phyloP scores from a whole-genome alignment of 2,113 vertebrate species.

The Macrotus californicus region DNA sequence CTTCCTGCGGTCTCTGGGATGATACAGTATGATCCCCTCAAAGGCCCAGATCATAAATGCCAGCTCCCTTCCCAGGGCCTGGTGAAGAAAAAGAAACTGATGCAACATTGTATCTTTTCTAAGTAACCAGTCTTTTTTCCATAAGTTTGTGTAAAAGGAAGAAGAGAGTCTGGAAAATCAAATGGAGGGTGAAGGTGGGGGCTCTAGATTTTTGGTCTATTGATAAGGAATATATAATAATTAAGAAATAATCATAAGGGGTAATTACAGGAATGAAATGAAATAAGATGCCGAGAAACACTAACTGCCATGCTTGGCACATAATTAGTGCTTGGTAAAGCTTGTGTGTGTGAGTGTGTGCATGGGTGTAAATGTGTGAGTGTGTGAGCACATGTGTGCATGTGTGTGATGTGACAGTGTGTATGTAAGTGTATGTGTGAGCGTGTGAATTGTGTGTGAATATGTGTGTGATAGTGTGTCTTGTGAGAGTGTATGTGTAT shows the following conservation, averaged over 20 bases:
- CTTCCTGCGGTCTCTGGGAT: not conserved
- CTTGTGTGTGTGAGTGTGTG: fast-evolving
- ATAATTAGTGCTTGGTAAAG: not conserved
- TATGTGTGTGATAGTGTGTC: too few relatives aligned
- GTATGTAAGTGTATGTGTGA: too few relatives aligned
- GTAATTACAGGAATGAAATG: not conserved
- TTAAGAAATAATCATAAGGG: not conserved
- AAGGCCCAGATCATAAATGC: not conserved
- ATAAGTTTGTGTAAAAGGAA: conserved; percentile 36
- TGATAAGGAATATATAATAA: not conserved
- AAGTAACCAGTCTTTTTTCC: conserved; percentile 36
- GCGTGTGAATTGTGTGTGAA: not conserved
- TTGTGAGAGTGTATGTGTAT: too few relatives aligned
- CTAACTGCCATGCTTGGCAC: not conserved
- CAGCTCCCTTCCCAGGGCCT: not conserved
- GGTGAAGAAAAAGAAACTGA: not conserved
- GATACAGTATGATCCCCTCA: not conserved
- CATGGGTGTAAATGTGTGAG: not conserved
- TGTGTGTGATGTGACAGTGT: too few relatives aligned
- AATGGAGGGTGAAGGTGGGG: not conserved
- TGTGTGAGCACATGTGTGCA: not conserved
- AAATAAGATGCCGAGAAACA: not conserved
- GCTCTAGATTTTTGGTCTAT: not conserved
- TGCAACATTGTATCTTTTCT: conserved; percentile 25
- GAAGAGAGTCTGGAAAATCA: not conserved